Evolutionary conservation across 2,797 vertebrate genomes (phyloP), one percentile per base, ranked within the genome.

Genomic region (Delichon dasypus): DNA sequence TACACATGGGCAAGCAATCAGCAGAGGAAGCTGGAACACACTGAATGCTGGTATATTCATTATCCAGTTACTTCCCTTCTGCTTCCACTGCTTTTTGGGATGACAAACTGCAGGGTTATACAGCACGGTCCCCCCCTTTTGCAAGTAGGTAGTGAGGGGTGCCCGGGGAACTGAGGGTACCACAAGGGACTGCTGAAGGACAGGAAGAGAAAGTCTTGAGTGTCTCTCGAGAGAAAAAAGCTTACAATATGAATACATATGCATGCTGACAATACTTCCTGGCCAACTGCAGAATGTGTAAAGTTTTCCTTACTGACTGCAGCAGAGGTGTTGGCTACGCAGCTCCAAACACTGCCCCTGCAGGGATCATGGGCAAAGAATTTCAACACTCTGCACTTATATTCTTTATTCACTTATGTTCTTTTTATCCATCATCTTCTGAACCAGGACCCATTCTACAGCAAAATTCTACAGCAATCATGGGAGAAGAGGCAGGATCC

Each of bases 61-160:
- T 34, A 85, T 11, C 8, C 54, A 58, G 15, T 36, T 44, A 54
- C 20, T 54, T 64, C 62, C 57, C 32, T 87, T 61, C 61, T 61
- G 48, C 67, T 85, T 85, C 53, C 72, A 64, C 7, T 54, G 51
- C 47, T 25, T 83, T 81, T 61, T 47, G 45, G 54, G 54, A 90
- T 60, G 40, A 70, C 62, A 74, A 74, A 54, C 61, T 42, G 27
- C 50, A 88, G 38, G 38, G 20, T 55, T 83, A 19, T 4, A 51
- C 3, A 7, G 50, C 30, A 66, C 48, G 67, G 23, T 5, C 25
- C 45, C 26, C 4, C 2, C 2, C 2, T 76, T 71, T 19, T n/a
- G 19, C 42, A 79, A 12, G 32, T 5, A 27, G 0, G 1, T 2
- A 40, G 48, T 2, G 6, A 44, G 10, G 71, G 40, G 17, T 42